Base-by-base conservation (phyloP, 2,888 invertebrate species). In the Ditylenchus weischeri region DNA sequence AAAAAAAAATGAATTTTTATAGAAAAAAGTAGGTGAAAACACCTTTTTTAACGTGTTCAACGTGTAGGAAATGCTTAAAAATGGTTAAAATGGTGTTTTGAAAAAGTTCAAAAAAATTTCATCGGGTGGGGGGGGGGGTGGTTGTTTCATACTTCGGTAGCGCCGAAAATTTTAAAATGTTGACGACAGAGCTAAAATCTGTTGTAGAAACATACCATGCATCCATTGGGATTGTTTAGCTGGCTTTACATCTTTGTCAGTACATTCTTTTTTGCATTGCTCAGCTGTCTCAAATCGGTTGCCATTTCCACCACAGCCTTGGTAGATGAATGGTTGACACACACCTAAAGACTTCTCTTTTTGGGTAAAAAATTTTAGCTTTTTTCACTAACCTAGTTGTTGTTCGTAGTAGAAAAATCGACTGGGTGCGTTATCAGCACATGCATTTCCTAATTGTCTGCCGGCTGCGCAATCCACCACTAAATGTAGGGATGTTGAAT, bases 261-360 rank as follows among this genome's bases (percentile, higher is more conserved):
- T 43, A 49, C 70, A 71, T 19, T 66, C 36, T 29, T 49, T 62
- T 23, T 71, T 68, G 50, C 78, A 78, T 57, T 72, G 74, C 29
- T 66, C 65, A 0, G 75, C 70, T 5, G 75, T 69, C 8, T 47
- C 59, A 51, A 69, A 75, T 8, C 64, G 58, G 57, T 73, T 75
- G 15, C 57, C n/a, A 64, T 80, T 79, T n/a, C 78, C 79, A 15
- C 76, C 78, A 63, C 81, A 81, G 23, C 81, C 81, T 49, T 69
- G 67, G 71, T 75, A 81, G 19, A 71, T 69, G 62, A 81, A 78
- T 8, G 81, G 81, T 62, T 81, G 81, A 62, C 81, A 81, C 23
- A 79, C 76, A 66, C 80, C 79, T 79, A 29, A 29, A 29, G 29
- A 29, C 29, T 29, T 29, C 2, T 10, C 13, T 59, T 29, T 47